phyloP scores from a whole-genome alignment of 2,888 invertebrate genomes.

The Acanthacorydalis orientalis region DNA sequence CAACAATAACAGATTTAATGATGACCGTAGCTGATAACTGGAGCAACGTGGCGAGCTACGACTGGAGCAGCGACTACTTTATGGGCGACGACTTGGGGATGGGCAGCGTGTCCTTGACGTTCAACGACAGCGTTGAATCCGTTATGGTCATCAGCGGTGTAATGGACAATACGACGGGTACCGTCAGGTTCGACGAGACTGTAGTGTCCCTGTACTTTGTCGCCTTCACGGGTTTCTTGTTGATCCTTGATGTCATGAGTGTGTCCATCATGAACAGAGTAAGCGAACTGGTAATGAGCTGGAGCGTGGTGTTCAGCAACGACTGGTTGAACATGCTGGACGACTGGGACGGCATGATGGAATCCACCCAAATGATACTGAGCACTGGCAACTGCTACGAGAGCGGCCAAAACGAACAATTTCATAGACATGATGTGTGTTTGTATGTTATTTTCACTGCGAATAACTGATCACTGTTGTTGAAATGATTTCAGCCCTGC shows the following conservation, averaged over 20 bases:
- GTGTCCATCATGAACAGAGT: constrained; percentile 16
- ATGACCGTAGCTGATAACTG: constrained; percentile 11
- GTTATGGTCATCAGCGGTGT: constrained; percentile 1
- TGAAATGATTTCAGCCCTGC: too few species aligned
- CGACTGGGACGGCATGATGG: constrained; percentile 8
- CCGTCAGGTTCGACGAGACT: constrained; percentile 7
- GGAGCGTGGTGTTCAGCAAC: constrained; percentile 6
- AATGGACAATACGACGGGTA: constrained; percentile 1
- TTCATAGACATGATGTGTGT: not conserved
- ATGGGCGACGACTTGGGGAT: constrained; percentile 13
- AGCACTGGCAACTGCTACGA: not conserved
- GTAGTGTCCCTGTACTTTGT: constrained; percentile 15
- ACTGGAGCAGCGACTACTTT: constrained; percentile 20
- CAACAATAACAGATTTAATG: not conserved
- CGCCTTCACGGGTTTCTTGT: constrained; percentile 15
- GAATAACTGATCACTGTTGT: too few species aligned
- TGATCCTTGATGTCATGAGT: constrained; percentile 16
- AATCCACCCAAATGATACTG: not conserved
- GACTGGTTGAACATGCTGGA: not conserved
- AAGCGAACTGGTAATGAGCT: constrained; percentile 15
- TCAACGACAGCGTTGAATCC: constrained; percentile 1
- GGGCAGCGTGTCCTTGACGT: not conserved
- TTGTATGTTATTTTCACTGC: too few species aligned
- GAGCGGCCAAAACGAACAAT: not conserved
- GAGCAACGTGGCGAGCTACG: constrained; percentile 10